Base-by-base conservation (phyloP, 2,888 invertebrate species). In the Cheilosia urbana region DNA sequence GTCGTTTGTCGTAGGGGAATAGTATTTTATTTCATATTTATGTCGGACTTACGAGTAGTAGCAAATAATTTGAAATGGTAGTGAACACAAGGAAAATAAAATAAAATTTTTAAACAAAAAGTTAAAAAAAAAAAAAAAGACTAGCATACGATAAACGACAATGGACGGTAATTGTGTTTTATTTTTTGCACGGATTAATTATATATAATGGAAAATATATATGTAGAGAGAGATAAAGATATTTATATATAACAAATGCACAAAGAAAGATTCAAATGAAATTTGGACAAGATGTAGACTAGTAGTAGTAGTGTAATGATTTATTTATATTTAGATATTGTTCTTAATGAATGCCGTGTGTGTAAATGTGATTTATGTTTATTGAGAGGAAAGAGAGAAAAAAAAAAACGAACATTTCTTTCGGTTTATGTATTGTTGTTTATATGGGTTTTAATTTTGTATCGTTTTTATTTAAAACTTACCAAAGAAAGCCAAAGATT, bases 401-500 rank as follows among this genome's bases (percentile, higher is more conserved):
- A 34, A 34, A 11, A 34, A 13, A 37, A 37, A 37, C 1, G 3
- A 37, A 62, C 65, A 49, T 77, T 77, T 37, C 58, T 76, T 77
- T 62, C 49, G 58, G 17, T 58, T 49, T 73, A 60, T n/a, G 68
- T 42, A n/a, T 88, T 88, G 21, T 77, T 75, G 68, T 82, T 87
- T 71, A 60, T 62, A 87, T 68, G 63, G 57, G 69, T 73, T 89
- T 90, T 89, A 88, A 83, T 88, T 87, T 87, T 88, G 88, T 89
- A 94, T 91, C 93, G 37, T 91, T 92, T 89, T 91, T 91, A 93
- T 93, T 93, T 89, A 77, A 89, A 91, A 96, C 96, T 97, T 96
- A 96, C 97, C 96, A 97, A 96, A 94, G 96, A 96, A 95, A 97
- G 96, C 97, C 97, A 97, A 94, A 97, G 96, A 95, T 97, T 97